These are phyloP conservation scores for Synanthedon tipuliformis DNA, from an alignment of 2,888 invertebrate genomes.

Conservation along the genomic window DNA sequence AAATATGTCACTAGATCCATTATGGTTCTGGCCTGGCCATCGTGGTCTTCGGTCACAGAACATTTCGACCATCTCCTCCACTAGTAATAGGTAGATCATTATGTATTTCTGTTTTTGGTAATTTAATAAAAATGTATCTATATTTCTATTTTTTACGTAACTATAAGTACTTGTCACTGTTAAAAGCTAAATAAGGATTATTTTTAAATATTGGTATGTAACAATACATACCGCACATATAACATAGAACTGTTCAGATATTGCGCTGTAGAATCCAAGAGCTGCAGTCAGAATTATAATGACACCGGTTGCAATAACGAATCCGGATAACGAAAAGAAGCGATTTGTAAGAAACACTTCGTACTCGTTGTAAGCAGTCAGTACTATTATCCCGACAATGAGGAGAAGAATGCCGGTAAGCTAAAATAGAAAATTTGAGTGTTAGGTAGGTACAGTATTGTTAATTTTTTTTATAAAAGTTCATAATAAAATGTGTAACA, in stretches of 20 bases:
- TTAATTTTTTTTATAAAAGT: too few species aligned
- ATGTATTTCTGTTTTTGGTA: background rate
- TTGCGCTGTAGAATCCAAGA: constrained; percentile 88
- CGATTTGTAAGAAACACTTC: constrained; percentile 69
- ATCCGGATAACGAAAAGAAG: constrained; percentile 76
- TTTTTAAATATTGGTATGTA: background rate
- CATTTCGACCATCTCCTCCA: background rate
- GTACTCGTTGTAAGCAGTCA: constrained; percentile 71
- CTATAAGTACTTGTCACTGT: too few species aligned
- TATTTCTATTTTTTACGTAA: too few species aligned
- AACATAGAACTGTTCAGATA: constrained; percentile 85
- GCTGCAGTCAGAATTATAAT: constrained; percentile 79
- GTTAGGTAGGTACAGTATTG: too few species aligned
- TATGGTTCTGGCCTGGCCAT: too few species aligned
- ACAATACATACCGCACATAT: constrained; percentile 74
- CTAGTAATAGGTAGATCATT: background rate
- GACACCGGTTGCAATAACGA: constrained; percentile 75
- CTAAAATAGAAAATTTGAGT: constrained; percentile 45
- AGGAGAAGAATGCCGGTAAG: constrained; percentile 81
- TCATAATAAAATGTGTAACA: too few species aligned
- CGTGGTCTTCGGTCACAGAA: too few species aligned
- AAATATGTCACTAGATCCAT: too few species aligned
- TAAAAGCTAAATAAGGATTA: background rate
- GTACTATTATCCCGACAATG: constrained; percentile 74
- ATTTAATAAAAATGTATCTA: too few species aligned